phyloP scores from a whole-genome alignment of 2,888 invertebrate genomes.

The Hydriomena furcata region DNA sequence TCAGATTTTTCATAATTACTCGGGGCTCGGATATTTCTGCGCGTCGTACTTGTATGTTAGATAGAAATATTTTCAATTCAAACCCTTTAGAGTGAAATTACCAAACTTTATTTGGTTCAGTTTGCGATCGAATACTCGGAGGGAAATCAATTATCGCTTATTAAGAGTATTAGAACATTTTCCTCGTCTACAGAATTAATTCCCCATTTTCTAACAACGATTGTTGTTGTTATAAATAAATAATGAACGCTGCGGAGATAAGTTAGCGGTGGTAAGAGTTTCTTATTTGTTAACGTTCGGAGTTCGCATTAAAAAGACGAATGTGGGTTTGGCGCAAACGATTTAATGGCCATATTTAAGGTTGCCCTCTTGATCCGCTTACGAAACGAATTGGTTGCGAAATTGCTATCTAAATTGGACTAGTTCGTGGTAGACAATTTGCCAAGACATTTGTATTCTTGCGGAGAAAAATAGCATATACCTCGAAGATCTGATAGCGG shows the following conservation, averaged over 20 bases:
- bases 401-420: constrained; percentile 83
- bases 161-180: constrained; percentile 29
- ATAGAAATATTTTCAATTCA: constrained; percentile 4
- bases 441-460: constrained; percentile 83
- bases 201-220: constrained; percentile 30
- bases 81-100: background rate
- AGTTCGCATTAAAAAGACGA: constrained; percentile 65
- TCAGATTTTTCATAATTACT: constrained; percentile 31
- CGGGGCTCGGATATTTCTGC: constrained; percentile 1
- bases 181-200: constrained; percentile 34
- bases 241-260: constrained; percentile 43
- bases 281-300: constrained; percentile 61
- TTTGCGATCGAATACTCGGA: constrained; percentile 8
- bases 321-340: constrained; percentile 64
- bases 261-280: constrained; percentile 51
- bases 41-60: background rate
- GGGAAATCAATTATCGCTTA: constrained; percentile 36
- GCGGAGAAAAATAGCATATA: constrained; percentile 79
- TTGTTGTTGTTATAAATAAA: constrained; percentile 33
- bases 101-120: background rate
- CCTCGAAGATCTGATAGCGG: constrained; percentile 76
- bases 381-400: constrained; percentile 80
- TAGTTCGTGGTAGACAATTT: constrained; percentile 81
- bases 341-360: constrained; percentile 78
- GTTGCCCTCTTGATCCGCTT: constrained; percentile 77